phyloP scores from a whole-genome alignment of 2,113 vertebrate species.

The Callionymus lyra region DNA sequence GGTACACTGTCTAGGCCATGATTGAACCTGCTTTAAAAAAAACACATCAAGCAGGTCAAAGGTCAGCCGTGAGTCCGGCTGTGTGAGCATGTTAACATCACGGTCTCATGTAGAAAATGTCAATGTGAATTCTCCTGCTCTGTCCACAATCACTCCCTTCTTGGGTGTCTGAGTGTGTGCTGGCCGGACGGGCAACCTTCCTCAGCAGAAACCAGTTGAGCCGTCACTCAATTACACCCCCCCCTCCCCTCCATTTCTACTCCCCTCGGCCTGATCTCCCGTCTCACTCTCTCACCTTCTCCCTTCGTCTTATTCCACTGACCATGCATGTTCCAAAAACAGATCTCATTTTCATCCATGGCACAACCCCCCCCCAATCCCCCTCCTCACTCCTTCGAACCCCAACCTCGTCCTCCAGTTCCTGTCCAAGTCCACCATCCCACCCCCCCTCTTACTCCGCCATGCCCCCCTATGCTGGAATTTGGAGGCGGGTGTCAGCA shows the following conservation, averaged over 20 bases:
- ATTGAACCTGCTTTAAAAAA: background rate
- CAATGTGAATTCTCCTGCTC: slow-evolving; percentile 11
- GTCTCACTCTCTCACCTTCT: slow-evolving; percentile 66
- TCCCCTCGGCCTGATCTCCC: slow-evolving; percentile 42
- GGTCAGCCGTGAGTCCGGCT: background rate
- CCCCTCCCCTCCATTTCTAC: slow-evolving; percentile 3
- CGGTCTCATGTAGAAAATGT: slow-evolving; percentile 2
- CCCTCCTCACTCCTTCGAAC: background rate
- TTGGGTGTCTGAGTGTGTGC: slow-evolving; percentile 7
- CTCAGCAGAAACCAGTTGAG: slow-evolving; percentile 65
- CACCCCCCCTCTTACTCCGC: slow-evolving; percentile 45
- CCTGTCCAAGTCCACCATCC: slow-evolving; percentile 55
- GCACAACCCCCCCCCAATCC: slow-evolving; percentile 3
- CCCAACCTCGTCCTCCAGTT: slow-evolving; percentile 23
- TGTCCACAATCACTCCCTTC: slow-evolving; percentile 13
- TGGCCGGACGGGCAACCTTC: slow-evolving; percentile 29
- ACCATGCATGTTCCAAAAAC: slow-evolving; percentile 75
- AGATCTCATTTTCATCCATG: slow-evolving; percentile 62
- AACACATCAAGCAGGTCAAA: too few species aligned
- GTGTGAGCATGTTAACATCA: background rate
- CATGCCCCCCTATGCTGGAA: slow-evolving; percentile 46
- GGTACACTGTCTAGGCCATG: slow-evolving; percentile 1
- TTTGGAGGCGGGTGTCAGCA: slow-evolving; percentile 38
- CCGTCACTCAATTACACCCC: slow-evolving; percentile 50
- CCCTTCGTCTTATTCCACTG: slow-evolving; percentile 72